Evolutionary conservation across 2,888 invertebrate species (phyloP).

Genomic region (Calameuta pallipes): DNA sequence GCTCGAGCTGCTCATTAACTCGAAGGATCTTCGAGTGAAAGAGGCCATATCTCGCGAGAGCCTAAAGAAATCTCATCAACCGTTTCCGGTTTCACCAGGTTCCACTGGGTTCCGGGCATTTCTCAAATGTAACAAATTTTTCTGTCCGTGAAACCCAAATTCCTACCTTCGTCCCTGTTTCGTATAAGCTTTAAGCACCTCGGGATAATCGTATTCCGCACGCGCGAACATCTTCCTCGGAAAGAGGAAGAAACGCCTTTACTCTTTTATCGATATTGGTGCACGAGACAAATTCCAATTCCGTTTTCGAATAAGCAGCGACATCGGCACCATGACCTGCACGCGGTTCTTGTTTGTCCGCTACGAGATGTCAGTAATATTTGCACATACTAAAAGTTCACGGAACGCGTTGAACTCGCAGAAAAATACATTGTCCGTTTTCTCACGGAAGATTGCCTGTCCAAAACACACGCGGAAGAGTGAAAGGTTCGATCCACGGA

Average conservation of each 20-base stretch:
- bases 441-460: slow-evolving; percentile 41
- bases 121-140: background rate
- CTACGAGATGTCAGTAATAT: background rate
- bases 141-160: background rate
- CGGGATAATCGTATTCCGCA: background rate
- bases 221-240: background rate
- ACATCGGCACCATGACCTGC: background rate
- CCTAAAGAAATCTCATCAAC: slow-evolving; percentile 30
- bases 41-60: slow-evolving; percentile 29
- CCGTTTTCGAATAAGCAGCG: background rate
- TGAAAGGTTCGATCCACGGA: background rate
- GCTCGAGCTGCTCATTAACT: slow-evolving; percentile 54
- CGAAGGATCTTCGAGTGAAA: slow-evolving; percentile 22
- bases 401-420: background rate
- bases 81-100: slow-evolving; percentile 17
- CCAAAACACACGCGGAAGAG: slow-evolving; percentile 28
- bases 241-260: background rate
- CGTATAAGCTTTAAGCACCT: background rate
- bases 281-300: background rate
- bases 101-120: slow-evolving; percentile 5
- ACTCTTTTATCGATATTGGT: background rate
- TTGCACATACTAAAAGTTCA: background rate
- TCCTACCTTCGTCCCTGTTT: background rate
- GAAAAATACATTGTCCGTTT: slow-evolving; percentile 33
- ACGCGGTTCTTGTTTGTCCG: background rate